phyloP scores from a whole-genome alignment of 2,113 vertebrate genomes.

The Protobothrops flavoviridis region DNA sequence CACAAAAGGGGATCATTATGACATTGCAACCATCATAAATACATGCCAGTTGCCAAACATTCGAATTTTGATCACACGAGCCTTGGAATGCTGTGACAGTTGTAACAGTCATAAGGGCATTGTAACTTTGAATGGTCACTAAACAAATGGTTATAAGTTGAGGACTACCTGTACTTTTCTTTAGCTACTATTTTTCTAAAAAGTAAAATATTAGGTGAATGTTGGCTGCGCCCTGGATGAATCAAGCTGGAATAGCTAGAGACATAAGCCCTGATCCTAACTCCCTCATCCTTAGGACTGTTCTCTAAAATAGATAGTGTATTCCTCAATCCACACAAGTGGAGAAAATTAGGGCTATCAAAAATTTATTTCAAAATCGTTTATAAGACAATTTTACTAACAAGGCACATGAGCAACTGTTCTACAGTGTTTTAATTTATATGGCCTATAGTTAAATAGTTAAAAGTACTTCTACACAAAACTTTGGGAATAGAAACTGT shows the following conservation, averaged over 20 bases:
- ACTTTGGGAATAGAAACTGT: background rate
- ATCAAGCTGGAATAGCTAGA: background rate
- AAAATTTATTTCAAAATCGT: background rate
- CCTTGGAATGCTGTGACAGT: background rate
- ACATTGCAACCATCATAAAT: background rate
- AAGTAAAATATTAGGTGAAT: too few relatives aligned
- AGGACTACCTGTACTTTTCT: background rate
- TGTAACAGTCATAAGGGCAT: background rate
- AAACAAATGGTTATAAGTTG: background rate
- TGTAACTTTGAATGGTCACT: background rate
- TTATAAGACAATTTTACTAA: background rate
- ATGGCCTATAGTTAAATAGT: background rate
- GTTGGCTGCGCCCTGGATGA: too few relatives aligned
- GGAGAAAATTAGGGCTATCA: background rate
- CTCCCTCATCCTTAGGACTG: too few relatives aligned
- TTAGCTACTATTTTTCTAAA: background rate
- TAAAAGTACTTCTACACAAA: slow-evolving; percentile 13
- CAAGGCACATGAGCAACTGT: background rate
- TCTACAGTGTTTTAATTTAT: background rate
- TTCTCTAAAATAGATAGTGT: background rate
- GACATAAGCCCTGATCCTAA: background rate
- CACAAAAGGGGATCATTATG: background rate
- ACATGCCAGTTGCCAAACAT: background rate
- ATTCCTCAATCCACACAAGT: background rate
- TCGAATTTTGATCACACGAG: background rate